These are phyloP conservation scores for Drymodes brunneopygia DNA, from an alignment of 2,113 vertebrate species.

Conservation along the genomic window DNA sequence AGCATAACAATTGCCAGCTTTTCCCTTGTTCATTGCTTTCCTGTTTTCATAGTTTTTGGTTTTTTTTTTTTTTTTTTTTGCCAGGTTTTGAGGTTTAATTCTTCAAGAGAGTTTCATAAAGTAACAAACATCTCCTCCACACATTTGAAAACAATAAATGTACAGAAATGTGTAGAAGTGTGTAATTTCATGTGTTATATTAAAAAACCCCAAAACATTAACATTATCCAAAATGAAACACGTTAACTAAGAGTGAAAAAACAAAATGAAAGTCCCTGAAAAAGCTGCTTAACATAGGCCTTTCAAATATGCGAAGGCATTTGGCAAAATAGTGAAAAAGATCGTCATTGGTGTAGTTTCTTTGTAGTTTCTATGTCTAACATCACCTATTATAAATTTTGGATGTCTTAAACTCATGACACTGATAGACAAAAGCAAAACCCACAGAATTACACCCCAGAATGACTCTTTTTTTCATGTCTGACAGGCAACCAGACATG, in stretches of 20 bases:
- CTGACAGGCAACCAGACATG: not conserved
- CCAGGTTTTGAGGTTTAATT: not conserved
- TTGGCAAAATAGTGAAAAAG: not conserved
- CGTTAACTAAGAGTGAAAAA: not conserved
- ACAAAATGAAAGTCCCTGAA: not conserved
- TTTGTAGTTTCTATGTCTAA: not conserved
- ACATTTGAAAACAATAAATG: not conserved
- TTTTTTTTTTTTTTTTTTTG: too few species aligned
- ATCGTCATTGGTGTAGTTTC: rapidly evolving
- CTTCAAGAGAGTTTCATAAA: not conserved
- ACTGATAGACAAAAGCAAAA: not conserved
- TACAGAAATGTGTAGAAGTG: not conserved
- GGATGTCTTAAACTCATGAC: not conserved
- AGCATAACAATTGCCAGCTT: not conserved
- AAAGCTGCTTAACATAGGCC: not conserved
- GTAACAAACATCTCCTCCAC: not conserved
- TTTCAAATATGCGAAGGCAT: not conserved
- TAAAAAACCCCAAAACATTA: not conserved
- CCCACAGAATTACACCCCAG: not conserved
- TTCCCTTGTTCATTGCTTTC: rapidly evolving
- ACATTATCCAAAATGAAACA: not conserved
- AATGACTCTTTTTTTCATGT: not conserved
- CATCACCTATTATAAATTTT: not conserved
- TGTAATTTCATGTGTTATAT: not conserved
- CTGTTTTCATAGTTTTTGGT: not conserved